Evolutionary conservation across 2,113 vertebrate species (phyloP), one percentile per base, ranked within the genome.

Genomic region (Antigone vipio): DNA sequence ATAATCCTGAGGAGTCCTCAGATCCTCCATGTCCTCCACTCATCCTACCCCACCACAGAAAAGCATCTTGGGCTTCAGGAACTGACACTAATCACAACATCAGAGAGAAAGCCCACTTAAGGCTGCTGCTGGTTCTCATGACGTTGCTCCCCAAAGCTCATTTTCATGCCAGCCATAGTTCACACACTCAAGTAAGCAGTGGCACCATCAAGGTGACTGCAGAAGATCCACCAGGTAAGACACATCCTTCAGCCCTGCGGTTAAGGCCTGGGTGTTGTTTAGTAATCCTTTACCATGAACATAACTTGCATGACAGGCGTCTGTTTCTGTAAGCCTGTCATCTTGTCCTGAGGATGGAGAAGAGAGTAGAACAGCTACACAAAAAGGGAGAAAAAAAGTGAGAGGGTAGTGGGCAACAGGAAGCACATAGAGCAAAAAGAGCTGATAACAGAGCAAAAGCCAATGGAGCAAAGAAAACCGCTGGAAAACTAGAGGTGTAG

Each of bases 231-330:
- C 15, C 40, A 75, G 12, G 32, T 18, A 60, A 47, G 42, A 55
- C 20, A 55, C 30, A 60, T 38, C n/a, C 34, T 67, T 80, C 58
- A 42, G 19, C 29, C 74, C 42, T 52, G 29, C 26, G 44, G 30
- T 5, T 27, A 9, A 76, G 27, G 9, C 14, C 35, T 40, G 50
- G 8, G 6, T 47, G 47, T 16, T 79, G 35, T 10, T n/a, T 75
- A 49, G 49, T 30, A 45, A 71, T 32, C 30, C 9, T 77, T 93
- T 62, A n/a, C n/a, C 8, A 27, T 8, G 22, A 40, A 40, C 5
- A 23, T 2, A 7, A 12, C n/a, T 87, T 50, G 64, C 77, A 40
- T 2, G 1, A 53, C 53, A 42, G 45, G 3, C 1, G 2, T 18
- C 55, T 11, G 1, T 14, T 85, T 66, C 38, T 53, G 19, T 62